Base-by-base conservation (phyloP, 2,888 invertebrate species). In the Esperia sulphurella region DNA sequence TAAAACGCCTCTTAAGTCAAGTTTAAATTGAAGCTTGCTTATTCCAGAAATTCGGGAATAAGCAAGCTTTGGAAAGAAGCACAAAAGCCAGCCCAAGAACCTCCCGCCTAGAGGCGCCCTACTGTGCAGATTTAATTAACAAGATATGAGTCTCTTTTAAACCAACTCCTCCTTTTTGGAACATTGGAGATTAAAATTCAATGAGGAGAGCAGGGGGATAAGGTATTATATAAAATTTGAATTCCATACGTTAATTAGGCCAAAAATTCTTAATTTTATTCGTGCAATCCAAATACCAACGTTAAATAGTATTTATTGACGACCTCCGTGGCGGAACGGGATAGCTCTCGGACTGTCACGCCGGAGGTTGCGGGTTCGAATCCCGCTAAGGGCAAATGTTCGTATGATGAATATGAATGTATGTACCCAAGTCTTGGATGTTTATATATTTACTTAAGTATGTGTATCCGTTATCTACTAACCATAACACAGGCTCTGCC, bases 121-220 rank as follows among this genome's bases (percentile, higher is more conserved):
- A 75, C 84, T 72, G 86, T 73, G 79, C 65, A 81, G 88, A 89
- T 89, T 89, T 89, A 88, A 89, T 89, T 89, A 89, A 88, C 84
- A 79, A 87, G 88, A 89, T 88, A 89, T 83, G 84, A 75, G 77
- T 78, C 81, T 83, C 83, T 84, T 86, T 85, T 77, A 85, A 82
- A 85, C 80, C 79, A 78, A 78, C 80, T 79, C 77, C 81, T 73
- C 84, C 81, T 83, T 85, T 86, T 85, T 69, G 80, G 82, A 75
- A 79, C 78, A 83, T 79, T 77, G 78, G 61, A 81, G 79, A 83
- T 86, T 83, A 83, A 87, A 83, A 81, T 79, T 83, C 81, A 83
- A 82, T 82, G 79, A 77, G 74, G 74, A 68, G 77, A 68, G 74
- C 71, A 72, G 75, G 74, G 74, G 68, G 77, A 68, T 74, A 71